These are phyloP conservation scores for Brachyistius frenatus DNA, from an alignment of 2,113 vertebrate genomes.

Conservation along the genomic window DNA sequence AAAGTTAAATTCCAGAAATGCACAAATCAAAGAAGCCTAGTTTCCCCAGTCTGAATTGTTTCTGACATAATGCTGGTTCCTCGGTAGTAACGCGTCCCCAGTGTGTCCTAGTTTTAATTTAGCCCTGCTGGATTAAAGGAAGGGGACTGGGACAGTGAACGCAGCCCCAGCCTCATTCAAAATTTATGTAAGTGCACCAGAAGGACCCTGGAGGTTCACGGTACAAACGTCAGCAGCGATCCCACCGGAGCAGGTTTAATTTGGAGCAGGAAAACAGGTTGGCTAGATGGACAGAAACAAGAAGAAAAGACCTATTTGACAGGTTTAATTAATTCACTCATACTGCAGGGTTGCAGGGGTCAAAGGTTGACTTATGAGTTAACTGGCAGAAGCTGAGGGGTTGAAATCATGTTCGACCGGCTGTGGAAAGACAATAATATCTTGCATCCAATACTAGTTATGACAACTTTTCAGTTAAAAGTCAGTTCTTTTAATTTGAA, in stretches of 20 bases:
- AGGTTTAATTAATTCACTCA: not conserved
- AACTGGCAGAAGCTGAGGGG: not conserved
- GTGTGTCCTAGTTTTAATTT: slow-evolving; percentile 47
- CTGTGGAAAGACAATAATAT: not conserved
- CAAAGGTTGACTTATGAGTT: slow-evolving; percentile 11
- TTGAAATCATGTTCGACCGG: not conserved
- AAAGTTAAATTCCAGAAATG: too few species aligned
- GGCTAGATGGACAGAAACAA: not conserved
- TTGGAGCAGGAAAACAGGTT: slow-evolving; percentile 43
- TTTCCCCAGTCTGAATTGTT: slow-evolving; percentile 28
- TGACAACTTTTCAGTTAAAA: too few species aligned
- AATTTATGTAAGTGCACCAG: slow-evolving; percentile 65
- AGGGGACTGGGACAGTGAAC: slow-evolving; percentile 55
- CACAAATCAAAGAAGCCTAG: slow-evolving; percentile 37
- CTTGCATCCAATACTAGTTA: not conserved
- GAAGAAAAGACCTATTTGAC: slow-evolving; percentile 14
- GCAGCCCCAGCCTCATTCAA: slow-evolving; percentile 69
- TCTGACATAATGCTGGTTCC: slow-evolving; percentile 53
- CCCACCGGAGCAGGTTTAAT: slow-evolving; percentile 62
- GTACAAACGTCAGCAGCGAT: slow-evolving; percentile 39
- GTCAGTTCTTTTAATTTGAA: too few species aligned
- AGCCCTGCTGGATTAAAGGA: slow-evolving; percentile 51
- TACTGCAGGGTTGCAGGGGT: not conserved
- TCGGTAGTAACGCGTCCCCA: slow-evolving; percentile 25
- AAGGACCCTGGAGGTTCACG: slow-evolving; percentile 17